These are phyloP conservation scores for Aegotheles bennettii DNA, from an alignment of 2,113 vertebrate genomes.

Conservation along the genomic window DNA sequence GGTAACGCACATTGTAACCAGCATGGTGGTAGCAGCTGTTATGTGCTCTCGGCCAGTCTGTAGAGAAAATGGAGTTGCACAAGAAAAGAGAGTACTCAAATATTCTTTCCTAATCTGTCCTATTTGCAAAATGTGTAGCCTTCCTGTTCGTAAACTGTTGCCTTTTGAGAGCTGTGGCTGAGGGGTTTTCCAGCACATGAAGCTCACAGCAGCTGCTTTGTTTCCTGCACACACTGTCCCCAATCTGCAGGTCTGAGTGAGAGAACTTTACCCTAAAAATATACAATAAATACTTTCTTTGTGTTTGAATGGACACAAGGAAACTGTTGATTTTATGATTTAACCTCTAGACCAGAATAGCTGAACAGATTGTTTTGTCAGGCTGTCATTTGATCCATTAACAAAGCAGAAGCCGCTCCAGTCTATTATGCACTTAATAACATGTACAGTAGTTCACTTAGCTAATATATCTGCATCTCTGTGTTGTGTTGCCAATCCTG, in stretches of 20 bases:
- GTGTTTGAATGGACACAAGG: background rate
- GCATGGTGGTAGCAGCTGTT: background rate
- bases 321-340: background rate
- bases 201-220: background rate
- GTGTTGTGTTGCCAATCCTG: background rate
- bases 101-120: background rate
- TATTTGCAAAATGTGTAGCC: background rate
- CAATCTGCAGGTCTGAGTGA: background rate
- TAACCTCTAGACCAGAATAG: background rate
- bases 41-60: background rate
- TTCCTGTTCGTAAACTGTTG: background rate
- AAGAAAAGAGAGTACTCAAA: background rate
- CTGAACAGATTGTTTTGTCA: background rate
- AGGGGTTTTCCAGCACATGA: background rate
- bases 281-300: background rate
- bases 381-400: background rate
- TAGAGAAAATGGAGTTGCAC: background rate
- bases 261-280: background rate
- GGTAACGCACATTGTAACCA: background rate
- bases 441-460: background rate
- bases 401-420: background rate
- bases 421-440: background rate
- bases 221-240: background rate
- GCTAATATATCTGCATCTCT: background rate
- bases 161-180: background rate